Evolutionary conservation across 35 echinoderm and acorn worm genomes (phyloP).

Genomic region (Strongylocentrotus purpuratus): DNA sequence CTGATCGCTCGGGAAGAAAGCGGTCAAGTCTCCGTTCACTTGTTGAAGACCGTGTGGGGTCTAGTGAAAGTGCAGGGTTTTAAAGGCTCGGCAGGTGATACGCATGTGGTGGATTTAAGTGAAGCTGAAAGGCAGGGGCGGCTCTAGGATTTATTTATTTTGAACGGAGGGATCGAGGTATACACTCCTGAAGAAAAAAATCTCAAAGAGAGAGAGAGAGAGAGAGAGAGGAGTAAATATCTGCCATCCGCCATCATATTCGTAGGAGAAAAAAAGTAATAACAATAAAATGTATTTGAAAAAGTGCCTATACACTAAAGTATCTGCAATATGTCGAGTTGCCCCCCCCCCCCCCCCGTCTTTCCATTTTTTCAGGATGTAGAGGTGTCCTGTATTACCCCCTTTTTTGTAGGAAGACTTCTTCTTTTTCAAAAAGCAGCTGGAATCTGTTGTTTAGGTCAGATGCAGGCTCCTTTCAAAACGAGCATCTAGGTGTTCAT

Average conservation of each 20-base stretch:
- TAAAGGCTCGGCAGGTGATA: constrained; percentile 5
- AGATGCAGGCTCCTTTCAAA: neutral
- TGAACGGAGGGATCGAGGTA: too few species aligned
- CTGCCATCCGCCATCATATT: too few species aligned
- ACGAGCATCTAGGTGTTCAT: neutral
- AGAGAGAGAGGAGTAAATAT: too few species aligned
- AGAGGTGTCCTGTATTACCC: neutral
- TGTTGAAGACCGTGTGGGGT: constrained; percentile 8
- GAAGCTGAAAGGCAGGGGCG: neutral
- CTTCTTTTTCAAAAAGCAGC: neutral
- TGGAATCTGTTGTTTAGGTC: neutral
- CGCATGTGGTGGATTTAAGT: neutral
- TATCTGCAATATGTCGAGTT: too few species aligned
- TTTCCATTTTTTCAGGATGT: neutral
- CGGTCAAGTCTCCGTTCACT: neutral
- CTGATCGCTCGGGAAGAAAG: neutral
- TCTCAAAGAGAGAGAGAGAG: too few species aligned
- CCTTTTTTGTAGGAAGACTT: neutral
- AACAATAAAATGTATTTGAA: too few species aligned
- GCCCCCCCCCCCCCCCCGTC: too few species aligned
- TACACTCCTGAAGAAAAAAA: too few species aligned
- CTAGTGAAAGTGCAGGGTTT: neutral
- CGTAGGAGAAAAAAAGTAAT: too few species aligned
- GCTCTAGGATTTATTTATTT: neutral
- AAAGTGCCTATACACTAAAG: too few species aligned